Evolutionary conservation across 2,888 invertebrate species (phyloP).

Genomic region (Ectobius pallidus): DNA sequence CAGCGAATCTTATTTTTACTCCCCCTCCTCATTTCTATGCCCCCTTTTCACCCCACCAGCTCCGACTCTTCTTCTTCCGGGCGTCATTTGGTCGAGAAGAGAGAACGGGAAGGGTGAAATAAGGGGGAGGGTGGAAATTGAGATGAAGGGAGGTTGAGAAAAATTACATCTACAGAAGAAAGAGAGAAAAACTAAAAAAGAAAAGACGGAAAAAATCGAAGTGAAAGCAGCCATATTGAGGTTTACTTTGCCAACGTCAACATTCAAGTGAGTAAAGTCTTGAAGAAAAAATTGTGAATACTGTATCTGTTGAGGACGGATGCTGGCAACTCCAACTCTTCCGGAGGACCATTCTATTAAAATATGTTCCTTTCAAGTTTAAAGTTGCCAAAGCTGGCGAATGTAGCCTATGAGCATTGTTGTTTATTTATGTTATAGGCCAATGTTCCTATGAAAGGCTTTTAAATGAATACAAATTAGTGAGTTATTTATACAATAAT

Average conservation of each 20-base stretch:
- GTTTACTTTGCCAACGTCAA: slow-evolving; percentile 31
- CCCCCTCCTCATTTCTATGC: slow-evolving; percentile 31
- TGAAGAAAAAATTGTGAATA: too few relatives aligned
- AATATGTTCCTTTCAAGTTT: too few relatives aligned
- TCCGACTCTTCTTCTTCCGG: slow-evolving; percentile 28
- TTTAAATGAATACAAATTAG: too few relatives aligned
- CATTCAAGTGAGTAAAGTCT: background rate
- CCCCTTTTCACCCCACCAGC: slow-evolving; percentile 26
- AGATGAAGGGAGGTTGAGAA: slow-evolving; percentile 25
- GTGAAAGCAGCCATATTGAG: slow-evolving; percentile 34
- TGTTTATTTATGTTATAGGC: too few relatives aligned
- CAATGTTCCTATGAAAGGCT: too few relatives aligned
- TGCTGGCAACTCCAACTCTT: too few relatives aligned
- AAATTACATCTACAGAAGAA: slow-evolving; percentile 26
- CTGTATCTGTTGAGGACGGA: too few relatives aligned
- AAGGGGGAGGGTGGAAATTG: slow-evolving; percentile 17
- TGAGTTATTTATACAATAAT: too few relatives aligned
- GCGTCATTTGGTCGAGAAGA: slow-evolving; percentile 32
- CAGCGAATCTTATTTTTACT: slow-evolving; percentile 39
- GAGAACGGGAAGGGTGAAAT: background rate
- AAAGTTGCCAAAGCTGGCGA: too few relatives aligned
- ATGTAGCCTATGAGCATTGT: too few relatives aligned
- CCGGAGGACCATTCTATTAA: too few relatives aligned
- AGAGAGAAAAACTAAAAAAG: slow-evolving; percentile 20
- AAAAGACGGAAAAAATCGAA: slow-evolving; percentile 21